Base-by-base conservation (phyloP, 2,888 invertebrate species). In the Litoditis marina region DNA sequence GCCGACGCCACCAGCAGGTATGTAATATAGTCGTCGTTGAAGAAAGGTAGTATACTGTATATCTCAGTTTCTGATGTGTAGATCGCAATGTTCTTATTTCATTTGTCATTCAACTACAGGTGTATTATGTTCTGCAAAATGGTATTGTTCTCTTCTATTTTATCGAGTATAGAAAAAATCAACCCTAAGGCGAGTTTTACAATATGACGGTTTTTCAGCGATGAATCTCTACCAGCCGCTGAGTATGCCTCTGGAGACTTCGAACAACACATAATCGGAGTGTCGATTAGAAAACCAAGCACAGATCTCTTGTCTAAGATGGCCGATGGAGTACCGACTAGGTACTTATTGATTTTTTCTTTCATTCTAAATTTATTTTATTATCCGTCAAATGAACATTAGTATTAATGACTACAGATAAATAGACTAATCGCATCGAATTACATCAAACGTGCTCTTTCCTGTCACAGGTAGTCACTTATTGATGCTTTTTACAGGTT, bases 1-100 rank as follows among this genome's bases (percentile, higher is more conserved):
- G 69, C 76, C 3, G 77, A 80, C 59, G 77, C 76, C 51, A 76
- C 77, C 27, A 73, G 74, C 61, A 76, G 76, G 72, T 71, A 54
- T 31, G 42, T 6, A n/a, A n/a, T n/a, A n/a, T n/a, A n/a, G n/a
- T n/a, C n/a, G n/a, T n/a, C n/a, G n/a, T n/a, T n/a, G n/a, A n/a
- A n/a, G n/a, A n/a, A n/a, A n/a, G n/a, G n/a, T n/a, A n/a, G n/a
- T n/a, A n/a, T n/a, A n/a, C n/a, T n/a, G n/a, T n/a, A n/a, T n/a
- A n/a, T n/a, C n/a, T n/a, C n/a, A n/a, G n/a, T n/a, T n/a, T n/a
- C n/a, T n/a, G n/a, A n/a, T n/a, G n/a, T 47, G 8, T 47, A 8
- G n/a, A 22, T 13, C 19, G 11, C 13, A 47, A 19, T 47, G 19
- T 47, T 19, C 8, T 19, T 19, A 19, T 47, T 19, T 47, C 19